Evolutionary conservation across 1,140 invertebrate species (phyloP).

Genomic region (Anastrepha ludens): DNA sequence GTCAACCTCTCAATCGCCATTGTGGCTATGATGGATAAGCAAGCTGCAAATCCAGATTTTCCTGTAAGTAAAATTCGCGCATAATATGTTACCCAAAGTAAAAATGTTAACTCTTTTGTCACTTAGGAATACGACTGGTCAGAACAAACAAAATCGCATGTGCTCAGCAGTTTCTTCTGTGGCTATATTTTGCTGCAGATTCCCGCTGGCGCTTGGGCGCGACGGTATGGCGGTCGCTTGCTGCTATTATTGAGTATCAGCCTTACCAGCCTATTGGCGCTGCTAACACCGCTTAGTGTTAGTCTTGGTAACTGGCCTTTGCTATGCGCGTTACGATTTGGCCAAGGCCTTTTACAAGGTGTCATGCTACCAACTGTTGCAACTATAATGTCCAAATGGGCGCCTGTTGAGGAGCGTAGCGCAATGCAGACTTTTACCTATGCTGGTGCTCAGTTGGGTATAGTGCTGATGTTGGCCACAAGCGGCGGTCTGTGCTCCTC

Average conservation of each 20-base stretch:
- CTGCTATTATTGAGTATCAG: constrained; percentile 78
- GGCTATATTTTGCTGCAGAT: constrained; percentile 70
- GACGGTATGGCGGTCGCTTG: constrained; percentile 79
- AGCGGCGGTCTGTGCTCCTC: constrained; percentile 62
- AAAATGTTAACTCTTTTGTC: constrained; percentile 60
- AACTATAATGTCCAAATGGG: constrained; percentile 77
- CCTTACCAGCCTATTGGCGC: constrained; percentile 76
- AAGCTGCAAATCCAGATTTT: constrained; percentile 63
- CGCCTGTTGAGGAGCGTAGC: constrained; percentile 78
- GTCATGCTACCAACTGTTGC: constrained; percentile 87
- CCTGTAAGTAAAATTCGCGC: constrained; percentile 56
- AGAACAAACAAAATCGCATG: constrained; percentile 74
- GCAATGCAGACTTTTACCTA: constrained; percentile 78
- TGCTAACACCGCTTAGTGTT: constrained; percentile 73
- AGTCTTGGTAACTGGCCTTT: constrained; percentile 77
- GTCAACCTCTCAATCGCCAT: constrained; percentile 83
- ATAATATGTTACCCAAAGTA: too few relatives aligned
- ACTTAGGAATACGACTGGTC: constrained; percentile 76
- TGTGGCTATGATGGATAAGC: constrained; percentile 69
- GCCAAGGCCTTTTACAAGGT: constrained; percentile 87
- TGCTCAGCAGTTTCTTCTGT: constrained; percentile 81
- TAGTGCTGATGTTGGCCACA: constrained; percentile 75
- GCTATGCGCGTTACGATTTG: constrained; percentile 78
- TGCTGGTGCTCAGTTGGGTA: constrained; percentile 83
- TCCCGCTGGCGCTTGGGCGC: constrained; percentile 66